Conservation (phyloP, 2,113 vertebrate genomes). For the Toxotes chatareus region DNA sequence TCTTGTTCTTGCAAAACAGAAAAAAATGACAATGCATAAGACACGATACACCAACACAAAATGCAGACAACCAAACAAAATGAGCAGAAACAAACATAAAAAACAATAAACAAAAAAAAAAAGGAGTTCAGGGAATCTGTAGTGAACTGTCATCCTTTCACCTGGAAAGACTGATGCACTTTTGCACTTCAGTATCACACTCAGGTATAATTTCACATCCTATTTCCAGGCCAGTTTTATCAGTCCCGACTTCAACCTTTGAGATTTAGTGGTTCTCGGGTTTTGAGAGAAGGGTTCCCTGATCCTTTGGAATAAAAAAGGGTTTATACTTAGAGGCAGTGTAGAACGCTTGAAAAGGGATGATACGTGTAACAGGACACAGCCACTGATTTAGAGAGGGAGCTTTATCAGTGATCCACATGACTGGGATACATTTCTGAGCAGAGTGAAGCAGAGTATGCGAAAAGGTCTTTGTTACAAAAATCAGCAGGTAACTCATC, state of each 20-base stretch:
- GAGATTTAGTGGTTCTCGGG: background rate
- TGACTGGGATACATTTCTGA: background rate
- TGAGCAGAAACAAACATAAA: too few species aligned
- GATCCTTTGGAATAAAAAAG: background rate
- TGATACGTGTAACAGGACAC: background rate
- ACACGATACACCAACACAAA: too few species aligned
- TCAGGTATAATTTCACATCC: background rate
- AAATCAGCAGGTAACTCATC: background rate
- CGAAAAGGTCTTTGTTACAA: background rate
- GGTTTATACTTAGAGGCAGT: background rate
- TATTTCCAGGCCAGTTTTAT: background rate
- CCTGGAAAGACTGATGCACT: too few species aligned
- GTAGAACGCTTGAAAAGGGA: background rate
- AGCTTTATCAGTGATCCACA: background rate
- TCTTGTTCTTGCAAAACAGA: too few species aligned
- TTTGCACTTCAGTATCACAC: background rate
- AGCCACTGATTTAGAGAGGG: background rate
- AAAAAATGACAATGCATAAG: too few species aligned
- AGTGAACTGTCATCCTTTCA: too few species aligned
- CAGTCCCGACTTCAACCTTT: background rate
- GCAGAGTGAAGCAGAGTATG: background rate
- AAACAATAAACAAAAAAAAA: too few species aligned
- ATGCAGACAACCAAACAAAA: too few species aligned
- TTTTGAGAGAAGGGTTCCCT: background rate
- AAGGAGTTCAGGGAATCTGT: too few species aligned